These are phyloP conservation scores for Spinus pinus DNA, from an alignment of 2,797 vertebrate species.

Conservation along the genomic window DNA sequence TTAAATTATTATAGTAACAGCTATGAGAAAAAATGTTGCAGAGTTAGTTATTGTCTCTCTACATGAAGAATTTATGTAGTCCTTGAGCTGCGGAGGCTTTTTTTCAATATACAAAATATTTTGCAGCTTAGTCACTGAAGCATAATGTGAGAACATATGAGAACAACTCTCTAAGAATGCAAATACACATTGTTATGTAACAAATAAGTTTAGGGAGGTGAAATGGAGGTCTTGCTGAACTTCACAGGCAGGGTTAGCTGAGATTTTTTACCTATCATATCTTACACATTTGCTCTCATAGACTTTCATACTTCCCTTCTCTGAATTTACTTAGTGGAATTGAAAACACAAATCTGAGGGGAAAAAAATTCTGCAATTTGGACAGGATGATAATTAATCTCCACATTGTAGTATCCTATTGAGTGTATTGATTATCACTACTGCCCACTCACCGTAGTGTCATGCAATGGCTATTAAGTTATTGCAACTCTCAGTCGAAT, in stretches of 20 bases:
- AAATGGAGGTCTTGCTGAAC: neutral
- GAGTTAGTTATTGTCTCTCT: neutral
- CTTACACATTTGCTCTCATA: neutral
- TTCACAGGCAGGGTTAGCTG: neutral
- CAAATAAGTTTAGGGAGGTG: slow-evolving; percentile 11
- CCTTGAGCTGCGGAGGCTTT: neutral
- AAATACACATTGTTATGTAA: neutral
- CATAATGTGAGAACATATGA: slow-evolving; percentile 14
- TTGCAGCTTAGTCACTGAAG: slow-evolving; percentile 38
- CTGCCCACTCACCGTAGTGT: neutral
- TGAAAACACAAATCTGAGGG: neutral
- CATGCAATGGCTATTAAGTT: neutral
- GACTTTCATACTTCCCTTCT: neutral
- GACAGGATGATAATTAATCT: neutral
- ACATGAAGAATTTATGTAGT: neutral
- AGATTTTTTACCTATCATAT: slow-evolving; percentile 10
- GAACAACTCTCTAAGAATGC: slow-evolving; percentile 1
- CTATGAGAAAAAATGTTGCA: slow-evolving; percentile 28
- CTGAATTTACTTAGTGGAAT: neutral
- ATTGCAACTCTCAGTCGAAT: neutral
- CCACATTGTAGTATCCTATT: neutral
- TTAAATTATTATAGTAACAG: slow-evolving; percentile 31
- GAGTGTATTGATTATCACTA: neutral
- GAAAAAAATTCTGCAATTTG: neutral
- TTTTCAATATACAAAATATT: neutral